These are phyloP conservation scores for Falco cherrug DNA, from an alignment of 2,797 vertebrate genomes.

Conservation along the genomic window DNA sequence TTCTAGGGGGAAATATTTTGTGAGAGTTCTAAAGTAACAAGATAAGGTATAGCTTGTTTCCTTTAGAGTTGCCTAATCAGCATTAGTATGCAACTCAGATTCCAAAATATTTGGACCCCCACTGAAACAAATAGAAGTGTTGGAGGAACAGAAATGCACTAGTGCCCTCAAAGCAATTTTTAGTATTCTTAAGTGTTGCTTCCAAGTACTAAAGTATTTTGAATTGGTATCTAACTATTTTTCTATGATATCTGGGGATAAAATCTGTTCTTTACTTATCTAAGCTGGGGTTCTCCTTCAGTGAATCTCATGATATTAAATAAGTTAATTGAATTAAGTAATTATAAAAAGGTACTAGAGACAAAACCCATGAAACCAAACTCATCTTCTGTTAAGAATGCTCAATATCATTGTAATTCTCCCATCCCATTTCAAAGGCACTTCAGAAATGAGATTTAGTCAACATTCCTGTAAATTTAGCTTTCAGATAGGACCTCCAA, in stretches of 20 bases:
- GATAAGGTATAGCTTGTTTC: constrained; percentile 45
- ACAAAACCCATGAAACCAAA: not conserved
- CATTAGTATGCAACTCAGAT: not conserved
- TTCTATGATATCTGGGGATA: not conserved
- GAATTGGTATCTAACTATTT: not conserved
- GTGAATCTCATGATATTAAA: not conserved
- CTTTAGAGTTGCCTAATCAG: not conserved
- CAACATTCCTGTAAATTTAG: not conserved
- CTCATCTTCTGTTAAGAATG: not conserved
- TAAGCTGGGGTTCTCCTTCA: constrained; percentile 4
- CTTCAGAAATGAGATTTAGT: not conserved
- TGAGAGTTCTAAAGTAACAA: not conserved
- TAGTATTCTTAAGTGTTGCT: not conserved
- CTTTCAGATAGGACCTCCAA: not conserved
- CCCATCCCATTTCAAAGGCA: not conserved
- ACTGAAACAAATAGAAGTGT: constrained; percentile 11
- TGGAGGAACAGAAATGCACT: not conserved
- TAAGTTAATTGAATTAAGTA: constrained; percentile 26
- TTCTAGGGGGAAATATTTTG: not conserved
- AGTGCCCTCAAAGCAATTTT: not conserved
- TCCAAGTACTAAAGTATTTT: constrained; percentile 11
- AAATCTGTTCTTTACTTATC: not conserved
- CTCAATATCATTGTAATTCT: not conserved
- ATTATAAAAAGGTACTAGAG: not conserved
- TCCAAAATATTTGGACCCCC: constrained; percentile 38